Evolutionary conservation across 2,888 invertebrate species (phyloP), one percentile per base, ranked within the genome.

Genomic region (Orthonychiurus folsomi): DNA sequence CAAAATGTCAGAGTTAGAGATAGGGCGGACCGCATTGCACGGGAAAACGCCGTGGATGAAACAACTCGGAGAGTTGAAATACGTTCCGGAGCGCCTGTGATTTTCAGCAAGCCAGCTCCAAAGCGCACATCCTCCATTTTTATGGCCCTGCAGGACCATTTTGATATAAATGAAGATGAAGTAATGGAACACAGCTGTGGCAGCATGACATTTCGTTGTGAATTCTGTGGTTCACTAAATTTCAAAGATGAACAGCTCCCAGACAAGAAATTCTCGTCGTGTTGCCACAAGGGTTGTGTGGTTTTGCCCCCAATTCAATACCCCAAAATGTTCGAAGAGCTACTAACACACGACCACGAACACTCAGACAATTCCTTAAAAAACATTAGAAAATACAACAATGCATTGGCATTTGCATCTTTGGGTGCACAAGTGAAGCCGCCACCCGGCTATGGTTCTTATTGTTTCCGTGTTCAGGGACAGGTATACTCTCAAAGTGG

Each of bases 401-500:
- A 23, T 25, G 21, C 24, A 12, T 25, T 59, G 59, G 50, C 48
- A 23, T 59, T 50, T 59, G 59, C 59, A 24, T 59, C 59, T 12
- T 20, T 59, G 48, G 59, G 61, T 25, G 61, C 61, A n/a, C 18
- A 61, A 20, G 37, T 61, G 12, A 50, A 57, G 25, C 50, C 57
- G 3, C 61, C 61, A 24, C 50, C 56, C 5, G 61, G 61, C 3
- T 15, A 61, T 18, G 61, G 61, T 23, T 57, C 57, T 21, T 61
- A 57, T 27, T 48, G 56, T 18, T 61, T 57, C 50, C 56, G 61
- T 3, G 37, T 61, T 3, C 61, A 50, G 25, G 61, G 61, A 27
- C 61, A 61, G 52, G 23, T 50, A n/a, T 61, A 61, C 28, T 57
- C 56, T 50, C 50, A 54, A 28, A 60, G 52, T 24, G 63, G 59